Percentiles rank a stretch among this genome's conserved stretches.
phyloP scores from a whole-genome alignment of 2,797 vertebrate species.

The Champsocephalus esox region DNA sequence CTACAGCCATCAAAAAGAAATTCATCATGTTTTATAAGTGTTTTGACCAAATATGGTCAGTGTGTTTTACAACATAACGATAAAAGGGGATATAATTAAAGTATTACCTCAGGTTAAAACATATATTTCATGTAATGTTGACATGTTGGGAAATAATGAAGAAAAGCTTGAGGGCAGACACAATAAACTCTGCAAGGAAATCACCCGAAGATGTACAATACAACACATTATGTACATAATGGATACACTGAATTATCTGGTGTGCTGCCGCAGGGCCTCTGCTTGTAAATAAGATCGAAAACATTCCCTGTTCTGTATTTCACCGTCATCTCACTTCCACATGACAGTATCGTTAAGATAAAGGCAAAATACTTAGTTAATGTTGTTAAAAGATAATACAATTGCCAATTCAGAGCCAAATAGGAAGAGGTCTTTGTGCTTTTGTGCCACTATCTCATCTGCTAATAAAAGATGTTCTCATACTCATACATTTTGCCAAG shows the following conservation, averaged over 20 bases:
- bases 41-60: constrained; percentile 19
- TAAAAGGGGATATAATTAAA: constrained; percentile 63
- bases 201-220: constrained; percentile 32
- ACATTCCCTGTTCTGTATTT: not conserved
- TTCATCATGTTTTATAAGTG: constrained; percentile 20
- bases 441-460: not conserved
- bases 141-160: constrained; percentile 50
- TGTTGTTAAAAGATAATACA: not conserved
- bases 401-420: not conserved
- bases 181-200: constrained; percentile 47
- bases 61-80: constrained; percentile 38
- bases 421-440: not conserved
- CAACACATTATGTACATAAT: not conserved
- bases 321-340: not conserved
- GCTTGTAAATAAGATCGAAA: not conserved
- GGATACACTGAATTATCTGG: not conserved
- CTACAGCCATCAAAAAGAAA: too few relatives aligned
- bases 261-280: not conserved
- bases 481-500: not conserved
- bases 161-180: constrained; percentile 51
- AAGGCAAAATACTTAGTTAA: not conserved
- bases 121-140: constrained; percentile 55
- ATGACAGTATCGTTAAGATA: not conserved
- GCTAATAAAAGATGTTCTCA: not conserved
- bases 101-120: constrained; percentile 70